Evolutionary conservation across 2,797 vertebrate genomes (phyloP).

Genomic region (Paratrypauchen microcephalus): DNA sequence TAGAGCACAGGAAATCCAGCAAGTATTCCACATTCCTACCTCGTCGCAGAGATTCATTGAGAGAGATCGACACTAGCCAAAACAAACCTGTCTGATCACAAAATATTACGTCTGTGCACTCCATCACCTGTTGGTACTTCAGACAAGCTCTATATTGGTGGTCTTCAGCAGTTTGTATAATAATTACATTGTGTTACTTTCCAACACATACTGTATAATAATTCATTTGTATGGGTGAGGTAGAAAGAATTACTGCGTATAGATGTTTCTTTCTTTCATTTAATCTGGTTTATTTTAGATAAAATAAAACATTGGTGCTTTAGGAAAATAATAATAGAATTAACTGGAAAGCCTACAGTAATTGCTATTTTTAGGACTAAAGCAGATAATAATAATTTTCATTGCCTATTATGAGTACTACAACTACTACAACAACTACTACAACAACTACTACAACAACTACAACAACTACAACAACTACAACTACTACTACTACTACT

Average conservation of each 20-base stretch:
- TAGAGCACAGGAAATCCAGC: constrained; percentile 25
- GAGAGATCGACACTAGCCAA: constrained; percentile 33
- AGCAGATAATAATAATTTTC: too few relatives aligned
- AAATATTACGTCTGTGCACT: constrained; percentile 15
- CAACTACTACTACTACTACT: too few relatives aligned
- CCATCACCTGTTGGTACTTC: constrained; percentile 25
- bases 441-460: too few relatives aligned
- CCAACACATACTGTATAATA: background rate
- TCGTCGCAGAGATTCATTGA: constrained; percentile 32
- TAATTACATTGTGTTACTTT: background rate
- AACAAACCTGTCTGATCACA: constrained; percentile 34
- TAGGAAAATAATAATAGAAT: too few relatives aligned
- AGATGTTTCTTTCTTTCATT: background rate
- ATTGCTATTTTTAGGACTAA: too few relatives aligned
- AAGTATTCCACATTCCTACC: constrained; percentile 34
- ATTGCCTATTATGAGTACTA: too few relatives aligned
- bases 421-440: too few relatives aligned
- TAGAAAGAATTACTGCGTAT: too few relatives aligned
- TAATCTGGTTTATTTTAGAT: background rate
- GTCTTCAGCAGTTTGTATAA: constrained; percentile 3
- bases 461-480: too few relatives aligned
- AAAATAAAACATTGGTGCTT: background rate
- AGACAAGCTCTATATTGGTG: constrained; percentile 22
- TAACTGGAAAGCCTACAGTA: too few relatives aligned
- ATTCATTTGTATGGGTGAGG: background rate